phyloP scores from a whole-genome alignment of 2,113 vertebrate species.

The Pomatostomus ruficeps region DNA sequence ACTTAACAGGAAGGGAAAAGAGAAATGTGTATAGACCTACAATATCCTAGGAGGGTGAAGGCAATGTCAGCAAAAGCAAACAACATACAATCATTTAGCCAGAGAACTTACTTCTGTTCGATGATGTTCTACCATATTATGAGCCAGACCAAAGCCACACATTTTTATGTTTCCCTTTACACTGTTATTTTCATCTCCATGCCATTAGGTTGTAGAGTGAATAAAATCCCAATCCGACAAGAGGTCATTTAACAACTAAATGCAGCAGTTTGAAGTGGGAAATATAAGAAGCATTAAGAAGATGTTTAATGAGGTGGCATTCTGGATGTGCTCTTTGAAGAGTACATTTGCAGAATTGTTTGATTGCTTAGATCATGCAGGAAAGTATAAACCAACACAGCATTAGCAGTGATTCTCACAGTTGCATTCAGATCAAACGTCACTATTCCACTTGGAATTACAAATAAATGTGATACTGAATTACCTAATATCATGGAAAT shows the following conservation, averaged over 20 bases:
- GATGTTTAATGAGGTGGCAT: constrained; percentile 52
- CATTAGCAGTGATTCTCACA: not conserved
- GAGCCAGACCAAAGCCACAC: not conserved
- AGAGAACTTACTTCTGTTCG: constrained; percentile 18
- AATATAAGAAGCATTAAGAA: constrained; percentile 50
- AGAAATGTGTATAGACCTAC: not conserved
- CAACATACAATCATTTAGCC: not conserved
- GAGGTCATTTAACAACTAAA: constrained; percentile 64
- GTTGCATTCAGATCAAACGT: not conserved
- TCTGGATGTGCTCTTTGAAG: constrained; percentile 56
- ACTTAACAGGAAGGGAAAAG: constrained; percentile 6
- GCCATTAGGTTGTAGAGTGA: constrained; percentile 54
- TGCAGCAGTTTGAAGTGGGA: constrained; percentile 50
- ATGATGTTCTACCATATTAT: not conserved
- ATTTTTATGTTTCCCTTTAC: constrained; percentile 24
- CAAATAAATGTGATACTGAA: constrained; percentile 35
- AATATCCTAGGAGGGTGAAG: not conserved
- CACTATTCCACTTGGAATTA: constrained; percentile 17
- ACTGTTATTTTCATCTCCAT: constrained; percentile 38
- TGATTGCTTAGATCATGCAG: constrained; percentile 28
- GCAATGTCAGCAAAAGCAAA: not conserved
- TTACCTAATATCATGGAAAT: constrained; percentile 24
- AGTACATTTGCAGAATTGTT: constrained; percentile 55
- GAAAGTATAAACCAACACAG: not conserved
- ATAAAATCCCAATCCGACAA: constrained; percentile 47